Percentiles rank a stretch among this genome's conserved stretches.
These are phyloP conservation scores for Saccopteryx bilineata DNA, from an alignment of 2,113 vertebrate species.

Conservation along the genomic window DNA sequence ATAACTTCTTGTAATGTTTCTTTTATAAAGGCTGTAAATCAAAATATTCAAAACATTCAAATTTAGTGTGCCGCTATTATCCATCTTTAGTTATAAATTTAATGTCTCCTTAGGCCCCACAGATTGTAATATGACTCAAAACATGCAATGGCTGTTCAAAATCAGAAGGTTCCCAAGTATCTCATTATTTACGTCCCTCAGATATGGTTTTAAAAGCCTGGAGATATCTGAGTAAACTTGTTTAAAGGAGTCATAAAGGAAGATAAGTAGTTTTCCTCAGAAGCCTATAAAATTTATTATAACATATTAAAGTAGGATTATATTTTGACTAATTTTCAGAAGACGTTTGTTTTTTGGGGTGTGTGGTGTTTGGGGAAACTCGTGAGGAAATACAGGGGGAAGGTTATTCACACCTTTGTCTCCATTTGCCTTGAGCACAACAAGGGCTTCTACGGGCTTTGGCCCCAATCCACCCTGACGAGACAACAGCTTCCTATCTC, in stretches of 20 bases:
- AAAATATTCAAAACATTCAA: constrained; percentile 72
- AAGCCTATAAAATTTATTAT: constrained; percentile 80
- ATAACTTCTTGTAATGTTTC: constrained; percentile 72
- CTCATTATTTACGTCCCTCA: constrained; percentile 76
- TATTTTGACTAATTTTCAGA: constrained; percentile 69
- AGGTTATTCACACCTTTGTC: neutral
- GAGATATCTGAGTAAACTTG: constrained; percentile 67
- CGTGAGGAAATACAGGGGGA: neutral
- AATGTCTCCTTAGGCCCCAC: constrained; percentile 64
- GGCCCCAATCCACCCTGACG: neutral
- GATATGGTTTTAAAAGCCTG: constrained; percentile 67
- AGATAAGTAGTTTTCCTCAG: constrained; percentile 74
- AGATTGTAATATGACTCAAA: constrained; percentile 51
- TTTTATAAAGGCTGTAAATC: constrained; percentile 79
- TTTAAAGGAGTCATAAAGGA: constrained; percentile 79
- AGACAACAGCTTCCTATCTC: neutral
- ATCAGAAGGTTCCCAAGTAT: constrained; percentile 47
- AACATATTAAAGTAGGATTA: constrained; percentile 68
- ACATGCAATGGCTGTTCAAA: constrained; percentile 54
- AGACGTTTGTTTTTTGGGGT: constrained; percentile 61
- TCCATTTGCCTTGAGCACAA: neutral
- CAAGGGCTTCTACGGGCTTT: neutral
- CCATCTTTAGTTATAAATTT: constrained; percentile 74
- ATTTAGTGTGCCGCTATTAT: constrained; percentile 73
- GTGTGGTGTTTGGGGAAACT: neutral